Base-by-base conservation (phyloP, 1,140 invertebrate genomes). In the Drosophila sturtevanti region DNA sequence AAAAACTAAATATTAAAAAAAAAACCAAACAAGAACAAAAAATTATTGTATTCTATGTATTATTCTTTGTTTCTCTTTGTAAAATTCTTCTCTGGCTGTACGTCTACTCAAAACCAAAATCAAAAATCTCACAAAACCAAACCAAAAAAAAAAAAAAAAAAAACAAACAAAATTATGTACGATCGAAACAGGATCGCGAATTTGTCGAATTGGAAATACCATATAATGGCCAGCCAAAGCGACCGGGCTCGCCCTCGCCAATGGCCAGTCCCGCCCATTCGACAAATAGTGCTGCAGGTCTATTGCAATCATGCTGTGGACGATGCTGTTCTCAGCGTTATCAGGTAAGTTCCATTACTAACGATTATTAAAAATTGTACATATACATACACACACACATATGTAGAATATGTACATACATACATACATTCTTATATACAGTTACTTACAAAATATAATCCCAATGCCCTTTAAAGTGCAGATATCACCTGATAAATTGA, bases 151-250 rank as follows among this genome's bases (percentile, higher is more conserved):
- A 67, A 71, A 4, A 31, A 31, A 31, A 31, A 31, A 31, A 31
- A 31, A 31, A 31, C 4, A 24, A 3, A 24, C 4, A 31, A 1
- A 31, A 4, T 6, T 0, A 31, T 31, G 27, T 4, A 21, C 41
- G 41, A 48, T 48, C 16, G 6, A 31, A 62, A 48, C 94, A 98
- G 97, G 98, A 99, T 93, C 96, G 98, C 63, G 97, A 99, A 93
- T 99, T 99, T 93, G 96, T 98, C 66, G 98, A 99, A 93, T 95
- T 98, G 94, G 98, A 99, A 89, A 96, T 97, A 90, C 97, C 97
- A 10, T 98, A 95, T 93, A 99, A 98, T 92, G 97, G 97, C 94
- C 97, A 92, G 94, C 97, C 82, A 44, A 98, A 98, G 93, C 94
- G 97, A 89, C 97, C 97, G 2, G 97, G 95, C 24, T 97, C 96